phyloP scores from a whole-genome alignment of 1,140 invertebrate species.

The Neodiprion virginianus region DNA sequence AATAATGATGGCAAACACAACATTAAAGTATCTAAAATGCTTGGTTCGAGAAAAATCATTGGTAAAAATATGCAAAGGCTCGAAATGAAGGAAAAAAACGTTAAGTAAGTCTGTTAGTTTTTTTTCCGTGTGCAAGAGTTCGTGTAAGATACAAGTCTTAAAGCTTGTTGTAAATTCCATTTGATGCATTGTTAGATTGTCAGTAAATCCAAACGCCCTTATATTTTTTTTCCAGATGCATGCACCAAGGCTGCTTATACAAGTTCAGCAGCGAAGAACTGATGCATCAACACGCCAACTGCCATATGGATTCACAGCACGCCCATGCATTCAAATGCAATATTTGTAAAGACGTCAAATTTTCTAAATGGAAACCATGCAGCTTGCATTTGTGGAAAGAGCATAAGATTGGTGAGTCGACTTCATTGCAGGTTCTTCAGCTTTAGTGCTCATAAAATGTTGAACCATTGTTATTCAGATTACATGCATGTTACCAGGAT shows the following conservation, averaged over 20 bases:
- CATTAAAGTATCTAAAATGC: conserved; percentile 35
- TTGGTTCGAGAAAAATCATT: conserved; percentile 31
- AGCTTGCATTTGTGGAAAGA: conserved; percentile 73
- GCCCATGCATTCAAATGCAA: conserved; percentile 60
- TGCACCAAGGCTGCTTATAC: conserved; percentile 59
- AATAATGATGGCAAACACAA: conserved; percentile 31
- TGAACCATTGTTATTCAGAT: too few species aligned
- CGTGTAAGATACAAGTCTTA: background rate
- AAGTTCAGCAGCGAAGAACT: conserved; percentile 61
- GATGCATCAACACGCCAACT: conserved; percentile 59
- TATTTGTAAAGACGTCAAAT: conserved; percentile 58
- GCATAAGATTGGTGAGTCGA: conserved; percentile 62
- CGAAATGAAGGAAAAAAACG: conserved; percentile 45
- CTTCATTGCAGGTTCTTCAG: too few species aligned
- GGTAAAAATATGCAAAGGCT: conserved; percentile 39
- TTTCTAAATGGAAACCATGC: conserved; percentile 68
- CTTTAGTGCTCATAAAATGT: too few species aligned
- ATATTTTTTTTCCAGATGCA: conserved; percentile 53
- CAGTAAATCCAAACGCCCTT: conserved; percentile 41
- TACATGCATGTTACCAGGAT: too few species aligned
- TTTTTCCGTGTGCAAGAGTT: conserved; percentile 18
- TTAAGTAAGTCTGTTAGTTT: conserved; percentile 37
- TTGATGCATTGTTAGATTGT: conserved; percentile 44
- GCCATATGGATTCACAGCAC: conserved; percentile 56
- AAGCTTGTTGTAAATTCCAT: background rate